Evolutionary conservation across 2,888 invertebrate species (phyloP).

Genomic region (Rotaria sp.): DNA sequence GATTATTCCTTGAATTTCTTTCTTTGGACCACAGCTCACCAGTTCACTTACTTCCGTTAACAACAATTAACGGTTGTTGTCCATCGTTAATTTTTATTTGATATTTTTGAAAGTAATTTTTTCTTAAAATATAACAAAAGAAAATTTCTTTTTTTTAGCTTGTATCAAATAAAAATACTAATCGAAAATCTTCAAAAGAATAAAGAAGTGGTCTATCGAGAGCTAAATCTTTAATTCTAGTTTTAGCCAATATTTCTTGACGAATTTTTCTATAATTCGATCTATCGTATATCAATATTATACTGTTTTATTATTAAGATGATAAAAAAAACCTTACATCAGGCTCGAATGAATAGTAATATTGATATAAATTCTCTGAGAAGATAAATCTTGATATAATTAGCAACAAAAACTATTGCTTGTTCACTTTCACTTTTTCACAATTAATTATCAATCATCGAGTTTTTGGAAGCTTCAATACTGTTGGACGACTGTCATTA

Average conservation of each 20-base stretch:
- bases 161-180: constrained; percentile 36
- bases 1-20: not conserved
- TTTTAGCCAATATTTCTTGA: not conserved
- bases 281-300: not conserved
- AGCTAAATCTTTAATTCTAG: constrained; percentile 41
- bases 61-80: constrained; percentile 59
- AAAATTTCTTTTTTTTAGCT: not conserved
- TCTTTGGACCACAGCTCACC: constrained; percentile 44
- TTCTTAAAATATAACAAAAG: constrained; percentile 43
- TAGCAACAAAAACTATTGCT: not conserved
- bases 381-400: not conserved
- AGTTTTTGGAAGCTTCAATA: not conserved
- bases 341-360: not conserved
- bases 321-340: not conserved
- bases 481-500: not conserved
- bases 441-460: not conserved
- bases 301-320: not conserved
- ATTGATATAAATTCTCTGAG: not conserved
- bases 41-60: constrained; percentile 54
- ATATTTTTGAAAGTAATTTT: constrained; percentile 60
- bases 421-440: not conserved
- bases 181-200: constrained; percentile 46
- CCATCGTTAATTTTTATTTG: constrained; percentile 67
- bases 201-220: constrained; percentile 53
- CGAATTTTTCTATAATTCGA: not conserved